Percentiles rank a stretch among this genome's conserved stretches.
Evolutionary conservation across 2,113 vertebrate genomes (phyloP).

Genomic region (Oryzias woworae): DNA sequence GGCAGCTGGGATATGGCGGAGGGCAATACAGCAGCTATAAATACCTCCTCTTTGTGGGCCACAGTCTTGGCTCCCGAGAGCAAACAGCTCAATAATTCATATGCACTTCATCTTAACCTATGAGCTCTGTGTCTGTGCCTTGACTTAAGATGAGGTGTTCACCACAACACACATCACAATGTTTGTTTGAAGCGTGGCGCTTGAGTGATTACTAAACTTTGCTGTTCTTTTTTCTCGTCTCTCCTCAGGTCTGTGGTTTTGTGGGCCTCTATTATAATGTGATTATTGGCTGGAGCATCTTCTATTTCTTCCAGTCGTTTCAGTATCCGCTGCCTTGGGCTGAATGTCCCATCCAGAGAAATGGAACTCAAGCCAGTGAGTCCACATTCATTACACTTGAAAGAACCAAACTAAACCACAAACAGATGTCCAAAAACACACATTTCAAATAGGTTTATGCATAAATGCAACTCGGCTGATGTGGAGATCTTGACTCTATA

Average conservation of each 20-base stretch:
- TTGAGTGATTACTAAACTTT: not conserved
- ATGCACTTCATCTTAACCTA: constrained; percentile 38
- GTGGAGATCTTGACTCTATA: no score
- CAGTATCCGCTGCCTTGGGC: constrained; percentile 97
- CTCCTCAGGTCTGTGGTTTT: constrained; percentile 89
- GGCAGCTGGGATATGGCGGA: constrained; percentile 43
- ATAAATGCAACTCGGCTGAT: no score
- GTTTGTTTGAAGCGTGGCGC: constrained; percentile 2
- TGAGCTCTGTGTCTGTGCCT: constrained; percentile 23
- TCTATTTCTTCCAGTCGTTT: constrained; percentile 98
- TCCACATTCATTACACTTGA: constrained; percentile 8
- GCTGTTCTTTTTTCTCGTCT: constrained; percentile 6
- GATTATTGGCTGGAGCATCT: constrained; percentile 98
- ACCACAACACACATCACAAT: constrained; percentile 5
- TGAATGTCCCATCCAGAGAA: constrained; percentile 87
- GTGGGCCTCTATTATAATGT: constrained; percentile 98
- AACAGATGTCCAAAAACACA: not conserved
- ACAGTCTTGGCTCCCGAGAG: constrained; percentile 55
- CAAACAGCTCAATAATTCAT: constrained; percentile 80
- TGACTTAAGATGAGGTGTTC: constrained; percentile 17
- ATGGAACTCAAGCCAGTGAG: constrained; percentile 87
- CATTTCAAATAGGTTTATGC: not conserved
- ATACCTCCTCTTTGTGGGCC: constrained; percentile 63
- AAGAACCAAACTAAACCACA: no score
- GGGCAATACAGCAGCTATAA: constrained; percentile 73